Base-by-base conservation (phyloP, 2,888 invertebrate genomes). In the Mycogona germanica region DNA sequence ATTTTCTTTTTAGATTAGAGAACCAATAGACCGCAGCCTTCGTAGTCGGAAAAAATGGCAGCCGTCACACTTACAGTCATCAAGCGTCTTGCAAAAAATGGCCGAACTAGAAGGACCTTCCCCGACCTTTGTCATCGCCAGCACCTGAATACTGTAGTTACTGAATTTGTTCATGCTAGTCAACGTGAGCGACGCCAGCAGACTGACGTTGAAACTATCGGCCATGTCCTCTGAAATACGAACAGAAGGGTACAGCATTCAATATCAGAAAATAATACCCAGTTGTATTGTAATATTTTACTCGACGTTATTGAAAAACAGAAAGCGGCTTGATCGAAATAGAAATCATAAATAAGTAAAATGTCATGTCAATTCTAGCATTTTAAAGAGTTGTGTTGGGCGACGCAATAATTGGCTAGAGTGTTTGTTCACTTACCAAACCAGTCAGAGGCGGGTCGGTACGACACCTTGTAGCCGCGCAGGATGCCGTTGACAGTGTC, bases 121-220 rank as follows among this genome's bases (percentile, higher is more conserved):
- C 0, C 91, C 91, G 6, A 84, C 85, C 55, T 81, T 79, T 1
- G 88, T 91, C 66, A 80, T 87, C 1, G 88, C 88, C 65, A 86
- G 70, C 3, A 88, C 84, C 66, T 86, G 80, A 55, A 91, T 76
- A 37, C 87, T 88, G 70, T 91, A 91, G 73, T 91, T 91, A 50
- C 87, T 84, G 68, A 80, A 87, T 66, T 87, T 87, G 64, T 82
- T 79, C 54, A 91, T 72, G 4, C 48, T 25, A 21, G 30, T 25
- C 2, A 53, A 26, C 6, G 53, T 53, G 7, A 47, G 17, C 3
- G 53, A 47, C 14, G 53, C 48, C 6, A 48, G 37, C 30, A 51
- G 29, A 9, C 29, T 14, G 30, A 51, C 30, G 9, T 51, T 42
- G 21, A 42, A 51, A 26, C 30, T 51, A 29, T 51, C 51, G 6